phyloP scores from a whole-genome alignment of 2,888 invertebrate species.

The Spilosoma lubricipeda region DNA sequence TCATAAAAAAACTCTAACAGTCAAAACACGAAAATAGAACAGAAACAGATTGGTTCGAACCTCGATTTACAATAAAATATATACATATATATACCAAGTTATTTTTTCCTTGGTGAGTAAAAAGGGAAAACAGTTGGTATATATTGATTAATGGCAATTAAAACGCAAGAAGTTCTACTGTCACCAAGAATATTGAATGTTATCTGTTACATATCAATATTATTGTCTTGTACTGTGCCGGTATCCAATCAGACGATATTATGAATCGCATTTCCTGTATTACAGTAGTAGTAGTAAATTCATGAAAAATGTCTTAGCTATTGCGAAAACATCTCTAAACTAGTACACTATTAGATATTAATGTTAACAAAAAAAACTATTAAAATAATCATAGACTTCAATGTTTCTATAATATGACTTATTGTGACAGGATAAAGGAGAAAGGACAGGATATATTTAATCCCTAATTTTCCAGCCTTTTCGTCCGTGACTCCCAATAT shows the following conservation, averaged over 20 bases:
- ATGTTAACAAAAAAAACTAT: background rate
- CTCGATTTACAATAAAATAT: too few species aligned
- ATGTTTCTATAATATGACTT: too few species aligned
- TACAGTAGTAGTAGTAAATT: constrained; percentile 3
- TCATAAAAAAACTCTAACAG: too few species aligned
- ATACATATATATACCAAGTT: too few species aligned
- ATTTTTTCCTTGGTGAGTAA: too few species aligned
- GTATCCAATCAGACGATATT: background rate
- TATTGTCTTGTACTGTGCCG: background rate
- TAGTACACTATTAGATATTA: background rate
- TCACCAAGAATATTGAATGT: background rate
- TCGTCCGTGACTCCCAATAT: background rate
- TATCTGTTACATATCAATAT: constrained; percentile 3
- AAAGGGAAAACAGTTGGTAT: too few species aligned
- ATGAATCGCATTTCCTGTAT: constrained; percentile 1
- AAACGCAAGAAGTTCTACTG: background rate
- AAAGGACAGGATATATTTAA: too few species aligned
- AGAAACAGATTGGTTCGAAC: too few species aligned
- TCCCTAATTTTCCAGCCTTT: too few species aligned
- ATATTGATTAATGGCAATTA: background rate
- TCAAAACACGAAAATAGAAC: too few species aligned
- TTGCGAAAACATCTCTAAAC: background rate
- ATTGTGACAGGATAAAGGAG: too few species aligned
- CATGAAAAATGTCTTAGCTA: background rate
- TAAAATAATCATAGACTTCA: background rate